These are phyloP conservation scores for Copsychus sechellarum DNA, from an alignment of 2,113 vertebrate genomes.

Conservation along the genomic window DNA sequence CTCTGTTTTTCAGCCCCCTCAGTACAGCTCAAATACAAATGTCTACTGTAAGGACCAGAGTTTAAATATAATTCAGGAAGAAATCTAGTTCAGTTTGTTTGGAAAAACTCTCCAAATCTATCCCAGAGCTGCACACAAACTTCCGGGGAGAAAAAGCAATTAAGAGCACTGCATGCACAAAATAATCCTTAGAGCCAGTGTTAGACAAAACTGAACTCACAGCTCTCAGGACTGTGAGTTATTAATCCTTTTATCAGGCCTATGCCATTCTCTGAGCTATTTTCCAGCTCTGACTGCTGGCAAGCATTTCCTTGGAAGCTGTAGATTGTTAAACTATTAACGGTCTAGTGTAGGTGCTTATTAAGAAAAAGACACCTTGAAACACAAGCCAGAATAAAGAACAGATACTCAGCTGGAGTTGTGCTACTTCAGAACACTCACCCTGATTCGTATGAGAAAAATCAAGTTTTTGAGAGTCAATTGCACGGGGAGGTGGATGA, in stretches of 20 bases:
- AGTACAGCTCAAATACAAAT: neutral
- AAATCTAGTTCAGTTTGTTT: neutral
- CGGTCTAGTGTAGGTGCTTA: neutral
- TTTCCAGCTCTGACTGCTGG: neutral
- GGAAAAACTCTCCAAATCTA: neutral
- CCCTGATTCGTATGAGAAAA: neutral
- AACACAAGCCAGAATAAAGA: neutral
- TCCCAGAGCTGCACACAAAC: neutral
- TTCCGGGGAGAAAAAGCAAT: constrained; percentile 6
- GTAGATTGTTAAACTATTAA: constrained; percentile 1
- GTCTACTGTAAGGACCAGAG: neutral
- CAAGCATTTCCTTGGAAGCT: constrained; percentile 8
- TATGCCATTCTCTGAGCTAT: neutral
- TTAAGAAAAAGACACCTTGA: neutral
- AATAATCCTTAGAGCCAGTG: constrained; percentile 20
- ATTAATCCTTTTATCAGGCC: constrained; percentile 52
- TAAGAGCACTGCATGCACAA: neutral
- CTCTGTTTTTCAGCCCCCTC: neutral
- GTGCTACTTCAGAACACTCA: neutral
- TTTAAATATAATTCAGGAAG: neutral
- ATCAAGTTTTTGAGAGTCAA: neutral
- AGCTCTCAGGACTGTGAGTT: neutral
- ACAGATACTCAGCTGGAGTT: neutral
- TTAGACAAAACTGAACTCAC: constrained; percentile 7
- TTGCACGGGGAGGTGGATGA: neutral